Evolutionary conservation across 2,888 invertebrate genomes (phyloP).

Genomic region (Hyalella azteca): DNA sequence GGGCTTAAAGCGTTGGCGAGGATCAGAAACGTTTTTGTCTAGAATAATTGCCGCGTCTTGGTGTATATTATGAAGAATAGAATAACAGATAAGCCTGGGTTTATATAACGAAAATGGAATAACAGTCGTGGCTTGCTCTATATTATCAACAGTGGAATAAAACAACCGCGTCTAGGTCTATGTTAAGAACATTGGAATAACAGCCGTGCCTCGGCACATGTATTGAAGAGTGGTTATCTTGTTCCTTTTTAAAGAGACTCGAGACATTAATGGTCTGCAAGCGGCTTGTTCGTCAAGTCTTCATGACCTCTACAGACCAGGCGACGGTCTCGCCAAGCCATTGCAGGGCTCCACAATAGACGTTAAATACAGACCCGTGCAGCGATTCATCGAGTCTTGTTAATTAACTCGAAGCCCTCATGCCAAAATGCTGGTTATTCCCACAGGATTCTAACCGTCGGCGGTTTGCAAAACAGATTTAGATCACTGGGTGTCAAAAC

Average conservation of each 20-base stretch:
- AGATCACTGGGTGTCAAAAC: not conserved
- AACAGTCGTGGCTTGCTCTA: no score
- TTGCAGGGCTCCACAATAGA: conserved; percentile 7
- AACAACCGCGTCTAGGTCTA: no score
- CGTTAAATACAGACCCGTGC: conserved; percentile 16
- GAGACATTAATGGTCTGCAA: not conserved
- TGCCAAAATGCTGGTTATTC: conserved; percentile 16
- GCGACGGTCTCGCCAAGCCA: not conserved
- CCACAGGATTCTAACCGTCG: not conserved
- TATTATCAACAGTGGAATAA: no score
- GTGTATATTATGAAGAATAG: no score
- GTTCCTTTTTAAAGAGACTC: not conserved
- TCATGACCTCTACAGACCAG: conserved; percentile 24
- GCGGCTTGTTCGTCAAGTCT: conserved; percentile 24
- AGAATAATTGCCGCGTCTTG: no score
- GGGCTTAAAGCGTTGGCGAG: no score
- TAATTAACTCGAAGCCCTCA: conserved; percentile 12
- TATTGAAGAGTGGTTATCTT: no score
- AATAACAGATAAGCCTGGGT: no score
- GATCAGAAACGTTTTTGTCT: no score
- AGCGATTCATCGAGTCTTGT: conserved; percentile 5
- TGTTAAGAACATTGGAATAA: no score
- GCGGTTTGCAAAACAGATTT: not conserved
- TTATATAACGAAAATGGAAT: no score
- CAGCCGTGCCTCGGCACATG: no score